Evolutionary conservation across 2,888 invertebrate species (phyloP), one percentile per base, ranked within the genome.

Genomic region (Zaprionus bogoriensis): DNA sequence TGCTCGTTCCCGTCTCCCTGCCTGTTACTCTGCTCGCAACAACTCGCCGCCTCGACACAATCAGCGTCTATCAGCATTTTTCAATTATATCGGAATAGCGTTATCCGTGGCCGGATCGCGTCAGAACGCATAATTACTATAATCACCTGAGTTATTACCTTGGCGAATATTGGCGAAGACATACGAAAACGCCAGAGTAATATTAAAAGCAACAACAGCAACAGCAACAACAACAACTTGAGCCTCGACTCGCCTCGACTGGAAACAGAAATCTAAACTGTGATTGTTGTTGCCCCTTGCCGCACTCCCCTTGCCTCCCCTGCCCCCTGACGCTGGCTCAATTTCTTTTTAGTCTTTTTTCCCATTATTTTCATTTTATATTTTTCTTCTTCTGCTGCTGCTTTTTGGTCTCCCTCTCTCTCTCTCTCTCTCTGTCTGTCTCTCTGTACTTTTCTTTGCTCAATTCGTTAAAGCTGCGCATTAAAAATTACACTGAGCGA

Each of bases 141-240:
- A 90, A 90, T 90, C 90, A 90, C 90, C 89, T 91, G 90, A 91
- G 90, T 91, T 90, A 90, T 90, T 90, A 90, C 90, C 90, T 89
- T 89, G 87, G 86, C 89, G 88, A 87, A 79, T 83, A 87, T 87
- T 87, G 87, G 82, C 85, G 85, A 69, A 85, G 87, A 77, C 78
- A 81, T 74, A 75, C 67, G 70, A 77, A 85, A 65, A 71, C 66
- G 55, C 55, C 63, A 52, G 58, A 76, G 57, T 67, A 55, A 70
- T 74, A 73, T 69, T 63, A 62, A 76, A 77, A 76, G 77, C 69
- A 67, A 77, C 69, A 67, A 70, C 65, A 66, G 65, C 39, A 48
- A 32, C 38, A 38, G 42, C 27, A 61, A 46, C 39, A 57, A 53
- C 41, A 57, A 44, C 47, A 28, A 44, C 27, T 1, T 3, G 12